Conservation (phyloP, 2,888 invertebrate species). For the Eledona agricola region DNA sequence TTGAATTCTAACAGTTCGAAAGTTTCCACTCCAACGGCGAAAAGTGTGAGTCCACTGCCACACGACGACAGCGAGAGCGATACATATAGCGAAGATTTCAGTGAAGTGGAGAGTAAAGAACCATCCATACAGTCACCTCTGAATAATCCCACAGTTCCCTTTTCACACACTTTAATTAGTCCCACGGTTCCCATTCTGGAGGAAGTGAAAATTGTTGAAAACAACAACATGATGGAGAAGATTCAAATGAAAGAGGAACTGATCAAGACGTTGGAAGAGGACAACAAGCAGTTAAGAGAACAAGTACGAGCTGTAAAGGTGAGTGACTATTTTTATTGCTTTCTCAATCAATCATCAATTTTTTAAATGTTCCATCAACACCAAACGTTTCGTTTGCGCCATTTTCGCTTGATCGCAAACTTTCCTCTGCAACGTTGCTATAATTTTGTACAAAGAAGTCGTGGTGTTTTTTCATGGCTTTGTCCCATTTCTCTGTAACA, state of each 20-base stretch:
- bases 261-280: constrained; percentile 58
- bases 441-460: constrained; percentile 1
- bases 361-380: constrained; percentile 3
- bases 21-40: constrained; percentile 58
- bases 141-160: too few relatives aligned
- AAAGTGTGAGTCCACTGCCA: constrained; percentile 59
- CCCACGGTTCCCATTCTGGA: constrained; percentile 26
- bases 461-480: neutral
- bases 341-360: neutral
- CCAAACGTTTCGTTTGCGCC: constrained; percentile 2
- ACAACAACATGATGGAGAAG: too few relatives aligned
- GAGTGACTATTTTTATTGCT: constrained; percentile 44
- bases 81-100: constrained; percentile 58
- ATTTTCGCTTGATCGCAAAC: constrained; percentile 1
- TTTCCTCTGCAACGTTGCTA: neutral
- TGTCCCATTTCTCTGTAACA: constrained; percentile 9
- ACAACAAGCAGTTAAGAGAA: constrained; percentile 57
- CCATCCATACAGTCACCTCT: too few relatives aligned
- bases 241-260: constrained; percentile 51
- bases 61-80: constrained; percentile 50
- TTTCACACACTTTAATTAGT: too few relatives aligned
- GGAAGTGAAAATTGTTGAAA: constrained; percentile 20
- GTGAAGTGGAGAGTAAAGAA: constrained; percentile 52
- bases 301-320: constrained; percentile 59
- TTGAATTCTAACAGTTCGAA: constrained; percentile 50